Evolutionary conservation across 64 coral and sea anemone genomes (phyloP).

Genomic region (Actinia tenebrosa): DNA sequence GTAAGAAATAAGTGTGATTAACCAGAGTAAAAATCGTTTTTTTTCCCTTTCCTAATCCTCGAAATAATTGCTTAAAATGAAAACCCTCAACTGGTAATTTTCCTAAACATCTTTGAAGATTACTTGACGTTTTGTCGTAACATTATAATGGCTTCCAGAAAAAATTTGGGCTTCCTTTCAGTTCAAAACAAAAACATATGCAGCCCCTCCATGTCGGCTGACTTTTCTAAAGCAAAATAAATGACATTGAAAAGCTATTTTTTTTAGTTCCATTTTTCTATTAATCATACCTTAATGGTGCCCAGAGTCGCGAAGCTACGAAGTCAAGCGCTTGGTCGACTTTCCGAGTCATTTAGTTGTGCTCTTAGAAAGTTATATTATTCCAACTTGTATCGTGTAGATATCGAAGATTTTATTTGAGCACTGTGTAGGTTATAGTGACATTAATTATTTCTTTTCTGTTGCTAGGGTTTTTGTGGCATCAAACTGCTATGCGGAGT

Average conservation of each 20-base stretch:
- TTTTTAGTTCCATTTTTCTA: not conserved
- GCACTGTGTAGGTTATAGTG: not conserved
- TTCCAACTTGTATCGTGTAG: not conserved
- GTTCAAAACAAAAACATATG: no score
- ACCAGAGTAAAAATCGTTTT: no score
- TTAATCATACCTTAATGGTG: slow-evolving; percentile 38
- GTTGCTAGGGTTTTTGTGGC: not conserved
- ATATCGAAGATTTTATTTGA: not conserved
- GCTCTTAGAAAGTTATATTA: not conserved
- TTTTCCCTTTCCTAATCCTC: no score
- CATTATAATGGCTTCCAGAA: no score
- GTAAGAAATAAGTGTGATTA: no score
- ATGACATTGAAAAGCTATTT: not conserved
- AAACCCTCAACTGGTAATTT: no score
- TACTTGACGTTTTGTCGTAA: no score
- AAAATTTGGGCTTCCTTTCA: no score
- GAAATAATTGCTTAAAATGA: no score
- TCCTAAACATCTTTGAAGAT: no score
- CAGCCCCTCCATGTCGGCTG: no score
- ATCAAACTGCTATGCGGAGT: not conserved
- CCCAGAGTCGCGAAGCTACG: slow-evolving; percentile 20
- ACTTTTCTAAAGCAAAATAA: not conserved
- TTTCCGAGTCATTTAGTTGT: slow-evolving; percentile 11
- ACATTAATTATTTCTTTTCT: not conserved
- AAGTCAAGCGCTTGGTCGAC: slow-evolving; percentile 31